These are phyloP conservation scores for Hydrolagus affinis DNA, from an alignment of 2,113 vertebrate genomes.

Conservation along the genomic window DNA sequence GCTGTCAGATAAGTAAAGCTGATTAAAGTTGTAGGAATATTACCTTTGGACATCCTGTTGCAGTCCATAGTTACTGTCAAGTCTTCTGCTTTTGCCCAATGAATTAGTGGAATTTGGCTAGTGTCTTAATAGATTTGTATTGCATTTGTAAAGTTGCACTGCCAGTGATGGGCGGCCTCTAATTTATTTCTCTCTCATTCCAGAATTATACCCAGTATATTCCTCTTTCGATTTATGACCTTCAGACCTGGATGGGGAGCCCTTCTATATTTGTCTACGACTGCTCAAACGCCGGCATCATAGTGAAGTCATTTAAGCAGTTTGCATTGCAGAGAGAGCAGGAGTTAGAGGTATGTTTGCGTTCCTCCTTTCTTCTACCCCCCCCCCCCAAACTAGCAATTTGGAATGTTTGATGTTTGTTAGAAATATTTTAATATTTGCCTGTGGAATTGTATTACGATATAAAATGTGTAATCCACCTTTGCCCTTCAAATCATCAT, in stretches of 20 bases:
- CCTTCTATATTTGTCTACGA: slow-evolving; percentile 97
- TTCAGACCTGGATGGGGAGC: slow-evolving; percentile 98
- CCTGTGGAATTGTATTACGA: background rate
- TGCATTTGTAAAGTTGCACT: too few species aligned
- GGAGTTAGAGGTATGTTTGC: slow-evolving; percentile 80
- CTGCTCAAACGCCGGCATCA: slow-evolving; percentile 91
- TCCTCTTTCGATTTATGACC: slow-evolving; percentile 92
- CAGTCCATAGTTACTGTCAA: too few species aligned
- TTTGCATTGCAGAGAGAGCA: slow-evolving; percentile 94
- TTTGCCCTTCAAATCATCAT: background rate
- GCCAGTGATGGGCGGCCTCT: background rate
- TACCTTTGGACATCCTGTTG: too few species aligned
- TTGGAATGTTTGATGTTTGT: background rate
- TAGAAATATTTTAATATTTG: background rate
- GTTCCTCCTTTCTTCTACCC: background rate
- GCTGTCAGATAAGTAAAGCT: too few species aligned
- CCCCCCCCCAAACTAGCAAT: background rate
- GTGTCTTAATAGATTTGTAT: background rate
- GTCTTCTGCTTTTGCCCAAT: too few species aligned
- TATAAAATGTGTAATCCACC: background rate
- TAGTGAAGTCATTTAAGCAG: slow-evolving; percentile 96
- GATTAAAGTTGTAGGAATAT: too few species aligned
- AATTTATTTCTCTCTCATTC: slow-evolving; percentile 8
- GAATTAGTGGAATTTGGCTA: background rate
- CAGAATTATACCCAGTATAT: slow-evolving; percentile 99